Evolutionary conservation across 2,113 vertebrate genomes (phyloP).

Genomic region (Coturnix japonica): DNA sequence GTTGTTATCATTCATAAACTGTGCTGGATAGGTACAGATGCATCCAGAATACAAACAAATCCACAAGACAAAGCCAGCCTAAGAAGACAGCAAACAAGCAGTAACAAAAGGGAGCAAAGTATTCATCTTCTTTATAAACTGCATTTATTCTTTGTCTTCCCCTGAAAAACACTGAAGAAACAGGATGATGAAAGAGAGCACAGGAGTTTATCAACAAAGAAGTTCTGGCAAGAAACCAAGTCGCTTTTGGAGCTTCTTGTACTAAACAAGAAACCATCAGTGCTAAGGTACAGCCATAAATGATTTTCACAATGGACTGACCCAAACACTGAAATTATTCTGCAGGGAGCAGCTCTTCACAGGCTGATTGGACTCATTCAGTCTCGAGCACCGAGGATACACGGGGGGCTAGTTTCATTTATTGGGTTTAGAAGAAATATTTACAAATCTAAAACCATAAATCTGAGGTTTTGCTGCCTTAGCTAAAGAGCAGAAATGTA

Average conservation of each 20-base stretch:
- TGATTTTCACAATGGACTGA: conserved; percentile 8
- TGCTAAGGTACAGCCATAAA: background rate
- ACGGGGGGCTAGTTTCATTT: conserved; percentile 41
- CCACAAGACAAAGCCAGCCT: background rate
- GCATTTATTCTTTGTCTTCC: background rate
- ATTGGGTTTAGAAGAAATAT: conserved; percentile 45
- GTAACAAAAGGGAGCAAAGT: background rate
- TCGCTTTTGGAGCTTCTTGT: background rate
- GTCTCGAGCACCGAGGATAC: background rate
- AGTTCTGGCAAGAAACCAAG: conserved; percentile 20
- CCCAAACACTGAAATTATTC: conserved; percentile 24
- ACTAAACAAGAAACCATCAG: background rate
- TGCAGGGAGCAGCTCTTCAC: conserved; percentile 40
- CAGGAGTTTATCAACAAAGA: background rate
- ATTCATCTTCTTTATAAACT: background rate
- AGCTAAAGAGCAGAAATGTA: conserved; percentile 13
- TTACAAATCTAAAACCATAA: conserved; percentile 5
- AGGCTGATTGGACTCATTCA: conserved; percentile 28
- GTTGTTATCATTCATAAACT: background rate
- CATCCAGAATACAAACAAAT: background rate
- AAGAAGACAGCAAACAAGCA: background rate
- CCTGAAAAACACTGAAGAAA: background rate
- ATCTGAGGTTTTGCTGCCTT: conserved; percentile 41
- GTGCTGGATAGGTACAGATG: background rate
- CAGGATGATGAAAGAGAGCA: background rate